phyloP scores from a whole-genome alignment of 1,140 invertebrate genomes.

The Acyrthosiphon pisum region DNA sequence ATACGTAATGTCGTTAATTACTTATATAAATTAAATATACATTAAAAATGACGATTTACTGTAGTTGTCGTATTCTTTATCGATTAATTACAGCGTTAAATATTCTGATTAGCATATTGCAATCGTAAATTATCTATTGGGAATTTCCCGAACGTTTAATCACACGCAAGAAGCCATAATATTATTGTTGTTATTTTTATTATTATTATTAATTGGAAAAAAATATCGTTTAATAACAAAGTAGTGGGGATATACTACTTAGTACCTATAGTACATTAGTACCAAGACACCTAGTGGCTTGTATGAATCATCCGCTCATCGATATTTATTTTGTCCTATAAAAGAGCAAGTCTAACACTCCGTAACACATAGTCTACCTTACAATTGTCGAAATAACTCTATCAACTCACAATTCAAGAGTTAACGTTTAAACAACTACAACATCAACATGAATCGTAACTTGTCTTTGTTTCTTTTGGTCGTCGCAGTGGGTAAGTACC shows the following conservation, averaged over 20 bases:
- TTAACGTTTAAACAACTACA: background rate
- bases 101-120: background rate
- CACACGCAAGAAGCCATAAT: background rate
- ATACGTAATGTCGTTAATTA: background rate
- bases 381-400: background rate
- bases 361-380: background rate
- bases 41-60: no score
- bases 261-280: no score
- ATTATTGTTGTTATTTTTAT: no score
- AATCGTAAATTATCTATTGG: background rate
- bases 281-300: no score
- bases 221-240: background rate
- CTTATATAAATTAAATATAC: no score
- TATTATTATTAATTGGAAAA: background rate
- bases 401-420: background rate
- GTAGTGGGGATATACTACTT: background rate
- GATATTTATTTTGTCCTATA: background rate
- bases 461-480: background rate
- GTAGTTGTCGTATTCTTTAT: background rate
- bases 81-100: background rate
- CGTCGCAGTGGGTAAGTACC: background rate
- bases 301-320: background rate
- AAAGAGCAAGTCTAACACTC: background rate
- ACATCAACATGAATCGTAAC: constrained; percentile 5
- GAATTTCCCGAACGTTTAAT: background rate